Evolutionary conservation across 2,113 vertebrate species (phyloP).

Genomic region (Gymnorhina tibicen): DNA sequence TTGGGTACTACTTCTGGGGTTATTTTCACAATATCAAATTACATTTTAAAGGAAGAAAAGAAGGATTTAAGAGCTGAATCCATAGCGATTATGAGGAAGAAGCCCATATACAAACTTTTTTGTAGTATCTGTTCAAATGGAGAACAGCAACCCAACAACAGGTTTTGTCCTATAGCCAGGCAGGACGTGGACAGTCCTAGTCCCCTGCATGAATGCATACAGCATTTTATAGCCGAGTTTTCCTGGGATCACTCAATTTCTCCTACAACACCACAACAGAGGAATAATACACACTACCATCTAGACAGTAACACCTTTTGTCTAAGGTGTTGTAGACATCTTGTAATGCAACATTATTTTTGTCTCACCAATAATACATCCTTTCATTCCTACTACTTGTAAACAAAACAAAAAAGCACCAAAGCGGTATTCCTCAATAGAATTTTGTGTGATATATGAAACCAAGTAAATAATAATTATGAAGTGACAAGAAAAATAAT

Average conservation of each 20-base stretch:
- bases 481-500: not conserved
- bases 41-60: not conserved
- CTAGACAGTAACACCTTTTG: not conserved
- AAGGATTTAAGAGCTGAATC: not conserved
- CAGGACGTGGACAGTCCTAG: not conserved
- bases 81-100: not conserved
- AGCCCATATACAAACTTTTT: not conserved
- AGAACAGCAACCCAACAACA: not conserved
- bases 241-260: not conserved
- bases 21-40: not conserved
- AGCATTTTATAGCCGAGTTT: not conserved
- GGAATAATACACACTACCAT: not conserved
- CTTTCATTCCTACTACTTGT: not conserved
- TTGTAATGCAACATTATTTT: not conserved
- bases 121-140: not conserved
- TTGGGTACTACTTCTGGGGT: not conserved
- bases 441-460: not conserved
- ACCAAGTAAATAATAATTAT: not conserved
- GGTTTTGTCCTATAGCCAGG: not conserved
- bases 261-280: not conserved
- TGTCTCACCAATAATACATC: not conserved
- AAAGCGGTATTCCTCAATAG: not conserved
- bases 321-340: no score
- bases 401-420: not conserved
- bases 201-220: rapidly evolving